Percentiles rank a stretch among this genome's conserved stretches.
Conservation (phyloP, 2,113 vertebrate genomes). For the Echinops telfairi region DNA sequence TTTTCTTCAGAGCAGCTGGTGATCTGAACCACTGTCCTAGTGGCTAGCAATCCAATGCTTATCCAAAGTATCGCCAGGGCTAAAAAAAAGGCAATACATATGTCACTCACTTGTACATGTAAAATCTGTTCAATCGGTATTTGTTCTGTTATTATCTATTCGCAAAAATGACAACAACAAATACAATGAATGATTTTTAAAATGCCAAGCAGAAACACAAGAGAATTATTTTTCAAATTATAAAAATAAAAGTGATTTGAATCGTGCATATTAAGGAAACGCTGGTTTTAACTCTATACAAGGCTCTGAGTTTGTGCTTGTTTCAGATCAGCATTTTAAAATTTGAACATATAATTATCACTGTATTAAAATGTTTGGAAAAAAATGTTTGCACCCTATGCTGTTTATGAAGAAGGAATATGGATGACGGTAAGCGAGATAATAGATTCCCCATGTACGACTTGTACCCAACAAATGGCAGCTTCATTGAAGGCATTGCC, state of each 20-base stretch:
- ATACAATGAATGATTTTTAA: neutral
- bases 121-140: neutral
- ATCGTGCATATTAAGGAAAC: neutral
- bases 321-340: neutral
- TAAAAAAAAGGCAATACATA: neutral
- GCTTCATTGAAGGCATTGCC: neutral
- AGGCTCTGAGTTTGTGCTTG: neutral
- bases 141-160: neutral
- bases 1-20: too few species aligned
- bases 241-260: neutral
- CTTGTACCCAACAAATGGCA: neutral
- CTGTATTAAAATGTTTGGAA: neutral
- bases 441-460: neutral
- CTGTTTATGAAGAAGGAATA: neutral
- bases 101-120: neutral
- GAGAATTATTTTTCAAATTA: neutral
- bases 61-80: too few species aligned
- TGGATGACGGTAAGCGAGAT: neutral
- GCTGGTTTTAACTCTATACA: neutral
- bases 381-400: neutral
- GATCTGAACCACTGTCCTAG: too few species aligned
- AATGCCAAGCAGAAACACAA: neutral
- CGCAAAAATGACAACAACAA: neutral
- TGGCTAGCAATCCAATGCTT: too few species aligned
- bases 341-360: neutral